Conservation (phyloP, 2,888 invertebrate species). For the Watsonalla cultraria region DNA sequence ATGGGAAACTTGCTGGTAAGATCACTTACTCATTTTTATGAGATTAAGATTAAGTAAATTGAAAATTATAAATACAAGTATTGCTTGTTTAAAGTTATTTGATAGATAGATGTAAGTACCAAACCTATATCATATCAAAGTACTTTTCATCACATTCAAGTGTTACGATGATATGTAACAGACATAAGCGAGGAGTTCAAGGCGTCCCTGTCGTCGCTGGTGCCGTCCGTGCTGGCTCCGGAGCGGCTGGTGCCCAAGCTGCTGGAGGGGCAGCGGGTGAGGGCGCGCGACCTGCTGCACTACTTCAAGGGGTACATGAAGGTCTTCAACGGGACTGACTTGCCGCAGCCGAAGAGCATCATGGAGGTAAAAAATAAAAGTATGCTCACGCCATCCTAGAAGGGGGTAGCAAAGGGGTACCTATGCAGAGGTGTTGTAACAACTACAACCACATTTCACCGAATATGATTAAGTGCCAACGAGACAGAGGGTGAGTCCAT, state of each 20-base stretch:
- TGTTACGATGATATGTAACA: constrained; percentile 37
- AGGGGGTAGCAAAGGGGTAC: too few species aligned
- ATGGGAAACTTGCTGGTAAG: constrained; percentile 89
- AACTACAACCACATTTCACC: too few species aligned
- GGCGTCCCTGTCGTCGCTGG: constrained; percentile 86
- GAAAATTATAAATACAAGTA: too few species aligned
- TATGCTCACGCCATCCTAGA: too few species aligned
- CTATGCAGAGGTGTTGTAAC: too few species aligned
- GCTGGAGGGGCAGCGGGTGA: constrained; percentile 95
- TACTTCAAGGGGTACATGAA: constrained; percentile 99
- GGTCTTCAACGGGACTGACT: constrained; percentile 96
- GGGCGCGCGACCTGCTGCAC: constrained; percentile 94
- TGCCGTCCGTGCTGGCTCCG: constrained; percentile 92
- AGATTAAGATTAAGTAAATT: too few species aligned
- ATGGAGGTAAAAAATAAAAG: constrained; percentile 88
- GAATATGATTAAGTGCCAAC: too few species aligned
- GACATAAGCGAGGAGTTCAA: constrained; percentile 97
- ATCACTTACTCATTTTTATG: neutral
- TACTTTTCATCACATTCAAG: too few species aligned
- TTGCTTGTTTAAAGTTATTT: too few species aligned
- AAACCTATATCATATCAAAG: too few species aligned
- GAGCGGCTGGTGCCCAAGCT: constrained; percentile 94
- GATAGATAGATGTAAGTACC: too few species aligned
- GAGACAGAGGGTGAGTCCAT: too few species aligned
- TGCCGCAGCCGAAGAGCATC: constrained; percentile 99